A percentile compares a stretch with the other conserved stretches of the same genome.
phyloP scores from a whole-genome alignment of 2,888 invertebrate species.

The Netelia inedita region DNA sequence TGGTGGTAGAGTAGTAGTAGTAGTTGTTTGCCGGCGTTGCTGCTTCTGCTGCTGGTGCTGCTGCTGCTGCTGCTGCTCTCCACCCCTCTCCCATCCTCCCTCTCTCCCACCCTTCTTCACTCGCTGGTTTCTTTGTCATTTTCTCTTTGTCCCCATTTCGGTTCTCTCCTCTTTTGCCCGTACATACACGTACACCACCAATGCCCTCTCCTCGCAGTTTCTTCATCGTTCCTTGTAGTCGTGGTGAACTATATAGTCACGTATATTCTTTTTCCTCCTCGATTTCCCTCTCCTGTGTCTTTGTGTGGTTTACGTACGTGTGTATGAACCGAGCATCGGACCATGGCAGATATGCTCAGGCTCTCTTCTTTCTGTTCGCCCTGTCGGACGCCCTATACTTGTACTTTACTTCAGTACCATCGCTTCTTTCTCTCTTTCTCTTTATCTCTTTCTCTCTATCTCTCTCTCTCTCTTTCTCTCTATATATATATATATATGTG shows the following conservation, averaged over 20 bases:
- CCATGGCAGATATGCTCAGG: slow-evolving; percentile 60
- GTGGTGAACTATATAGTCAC: slow-evolving; percentile 30
- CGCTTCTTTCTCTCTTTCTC: not conserved
- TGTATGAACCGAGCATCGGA: slow-evolving; percentile 48
- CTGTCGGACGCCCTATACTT: slow-evolving; percentile 55
- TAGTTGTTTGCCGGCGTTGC: no score
- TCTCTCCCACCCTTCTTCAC: slow-evolving; percentile 70
- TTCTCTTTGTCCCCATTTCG: slow-evolving; percentile 82
- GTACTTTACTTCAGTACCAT: slow-evolving; percentile 33
- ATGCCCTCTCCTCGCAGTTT: slow-evolving; percentile 18
- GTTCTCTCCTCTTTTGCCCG: slow-evolving; percentile 56
- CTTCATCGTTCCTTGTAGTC: slow-evolving; percentile 15
- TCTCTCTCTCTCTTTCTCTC: not conserved
- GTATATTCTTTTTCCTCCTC: slow-evolving; percentile 62
- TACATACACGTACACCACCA: not conserved
- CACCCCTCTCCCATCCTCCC: slow-evolving; percentile 71
- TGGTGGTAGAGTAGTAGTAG: no score
- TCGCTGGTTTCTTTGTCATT: slow-evolving; percentile 78
- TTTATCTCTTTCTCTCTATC: not conserved
- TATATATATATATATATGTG: not conserved
- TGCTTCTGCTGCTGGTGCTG: slow-evolving; percentile 45
- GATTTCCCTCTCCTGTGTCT: slow-evolving; percentile 51
- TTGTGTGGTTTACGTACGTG: slow-evolving; percentile 15
- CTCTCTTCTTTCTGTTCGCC: slow-evolving; percentile 54
- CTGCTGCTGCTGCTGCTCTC: slow-evolving; percentile 40